Percentiles rank a stretch among this genome's conserved stretches.
These are phyloP conservation scores for Gallirallus australis DNA, from an alignment of 2,797 vertebrate genomes.

Conservation along the genomic window DNA sequence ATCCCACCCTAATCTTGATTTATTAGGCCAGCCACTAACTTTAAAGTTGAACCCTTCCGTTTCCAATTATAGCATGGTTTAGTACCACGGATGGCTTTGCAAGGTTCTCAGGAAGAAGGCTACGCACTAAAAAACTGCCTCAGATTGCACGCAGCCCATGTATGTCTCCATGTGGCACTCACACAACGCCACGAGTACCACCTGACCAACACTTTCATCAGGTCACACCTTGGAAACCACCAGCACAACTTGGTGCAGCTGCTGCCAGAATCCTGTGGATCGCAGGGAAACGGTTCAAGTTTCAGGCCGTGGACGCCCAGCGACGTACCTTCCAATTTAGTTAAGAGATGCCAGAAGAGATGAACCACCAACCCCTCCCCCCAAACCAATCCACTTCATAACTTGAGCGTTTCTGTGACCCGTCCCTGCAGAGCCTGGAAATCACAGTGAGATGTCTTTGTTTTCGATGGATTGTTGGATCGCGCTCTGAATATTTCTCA, in stretches of 20 bases:
- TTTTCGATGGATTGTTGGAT: conserved; percentile 44
- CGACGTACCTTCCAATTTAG: background rate
- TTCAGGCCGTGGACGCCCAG: background rate
- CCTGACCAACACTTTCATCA: background rate
- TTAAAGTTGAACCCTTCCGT: background rate
- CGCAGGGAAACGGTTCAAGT: background rate
- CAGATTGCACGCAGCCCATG: background rate
- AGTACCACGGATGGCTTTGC: background rate
- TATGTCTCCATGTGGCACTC: background rate
- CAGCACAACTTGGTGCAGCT: background rate
- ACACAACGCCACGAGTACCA: background rate
- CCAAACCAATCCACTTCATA: background rate
- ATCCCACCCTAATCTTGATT: background rate
- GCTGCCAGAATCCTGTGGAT: background rate
- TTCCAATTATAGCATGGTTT: background rate
- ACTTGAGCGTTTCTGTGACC: background rate
- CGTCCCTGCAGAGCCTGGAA: conserved; percentile 23
- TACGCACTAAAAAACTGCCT: background rate
- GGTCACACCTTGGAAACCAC: background rate
- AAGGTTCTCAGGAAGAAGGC: background rate
- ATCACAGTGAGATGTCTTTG: background rate
- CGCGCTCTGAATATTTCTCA: conserved; percentile 40
- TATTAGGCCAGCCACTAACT: background rate
- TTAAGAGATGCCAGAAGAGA: background rate
- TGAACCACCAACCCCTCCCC: background rate